phyloP scores from a whole-genome alignment of 2,888 invertebrate species.

The Adelognathus sp. region DNA sequence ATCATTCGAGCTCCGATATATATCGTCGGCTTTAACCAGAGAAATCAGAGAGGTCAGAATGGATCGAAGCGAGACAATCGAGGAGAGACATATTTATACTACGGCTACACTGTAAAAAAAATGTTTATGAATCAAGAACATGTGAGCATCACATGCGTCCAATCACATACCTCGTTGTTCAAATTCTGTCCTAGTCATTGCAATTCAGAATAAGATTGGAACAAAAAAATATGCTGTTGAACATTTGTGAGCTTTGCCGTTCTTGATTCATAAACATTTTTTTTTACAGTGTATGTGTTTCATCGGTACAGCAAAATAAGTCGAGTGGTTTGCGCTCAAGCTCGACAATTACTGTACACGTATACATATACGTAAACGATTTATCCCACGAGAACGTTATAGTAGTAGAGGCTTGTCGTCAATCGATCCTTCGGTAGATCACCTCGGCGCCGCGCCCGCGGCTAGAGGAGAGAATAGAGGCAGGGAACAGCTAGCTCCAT shows the following conservation, averaged over 20 bases:
- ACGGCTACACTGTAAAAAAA: too few species aligned
- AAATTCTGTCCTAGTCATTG: too few species aligned
- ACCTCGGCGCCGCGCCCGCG: conserved; percentile 32
- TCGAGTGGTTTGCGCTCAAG: background rate
- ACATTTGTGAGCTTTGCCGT: too few species aligned
- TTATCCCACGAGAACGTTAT: conserved; percentile 25
- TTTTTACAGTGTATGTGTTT: too few species aligned
- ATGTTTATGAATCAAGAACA: too few species aligned
- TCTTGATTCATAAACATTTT: too few species aligned
- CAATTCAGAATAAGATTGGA: too few species aligned
- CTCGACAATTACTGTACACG: background rate
- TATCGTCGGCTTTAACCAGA: too few species aligned
- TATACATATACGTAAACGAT: background rate
- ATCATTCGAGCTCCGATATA: conserved; percentile 12
- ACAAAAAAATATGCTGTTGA: too few species aligned
- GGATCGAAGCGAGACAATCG: background rate
- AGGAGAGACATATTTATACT: too few species aligned
- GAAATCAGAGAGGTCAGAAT: background rate
- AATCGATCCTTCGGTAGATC: conserved; percentile 45
- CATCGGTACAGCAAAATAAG: background rate
- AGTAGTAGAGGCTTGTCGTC: conserved; percentile 16
- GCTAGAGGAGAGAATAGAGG: background rate
- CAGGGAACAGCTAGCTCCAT: conserved; percentile 12
- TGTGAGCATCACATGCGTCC: too few species aligned
- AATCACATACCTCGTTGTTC: too few species aligned